Percentiles rank a stretch among this genome's conserved stretches.
Conservation (phyloP, 1,140 invertebrate species). For the Pemphigus obesinymphae region DNA sequence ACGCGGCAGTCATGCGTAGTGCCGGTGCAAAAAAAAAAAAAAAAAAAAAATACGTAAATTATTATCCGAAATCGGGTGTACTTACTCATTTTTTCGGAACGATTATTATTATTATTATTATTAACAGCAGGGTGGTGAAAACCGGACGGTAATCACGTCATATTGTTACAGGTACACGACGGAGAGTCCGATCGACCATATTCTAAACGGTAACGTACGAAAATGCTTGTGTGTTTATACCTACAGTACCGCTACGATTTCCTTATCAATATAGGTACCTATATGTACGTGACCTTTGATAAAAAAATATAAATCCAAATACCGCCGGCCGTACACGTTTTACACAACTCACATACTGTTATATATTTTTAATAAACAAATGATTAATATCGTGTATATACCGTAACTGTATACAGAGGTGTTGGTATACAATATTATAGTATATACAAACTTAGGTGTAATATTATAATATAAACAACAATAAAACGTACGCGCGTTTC, state of each 20-base stretch:
- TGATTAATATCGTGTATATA: not conserved
- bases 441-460: not conserved
- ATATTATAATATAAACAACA: not conserved
- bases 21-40: not conserved
- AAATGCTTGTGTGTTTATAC: not conserved
- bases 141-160: not conserved
- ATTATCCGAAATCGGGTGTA: not conserved
- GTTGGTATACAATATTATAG: too few species aligned
- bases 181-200: not conserved
- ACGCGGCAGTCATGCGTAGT: not conserved
- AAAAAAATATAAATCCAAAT: not conserved
- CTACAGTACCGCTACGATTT: not conserved
- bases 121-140: too few species aligned
- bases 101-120: too few species aligned
- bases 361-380: constrained; percentile 3
- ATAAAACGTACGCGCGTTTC: too few species aligned
- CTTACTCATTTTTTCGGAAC: not conserved
- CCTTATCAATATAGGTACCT: too few species aligned
- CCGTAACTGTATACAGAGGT: too few species aligned
- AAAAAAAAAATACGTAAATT: not conserved
- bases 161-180: not conserved
- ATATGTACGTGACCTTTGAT: constrained; percentile 3
- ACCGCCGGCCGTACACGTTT: not conserved
- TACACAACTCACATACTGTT: not conserved
- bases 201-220: not conserved